A percentile compares a stretch with the other conserved stretches of the same genome.
Conservation (phyloP, 2,113 vertebrate species). For the Anseranas semipalmata region DNA sequence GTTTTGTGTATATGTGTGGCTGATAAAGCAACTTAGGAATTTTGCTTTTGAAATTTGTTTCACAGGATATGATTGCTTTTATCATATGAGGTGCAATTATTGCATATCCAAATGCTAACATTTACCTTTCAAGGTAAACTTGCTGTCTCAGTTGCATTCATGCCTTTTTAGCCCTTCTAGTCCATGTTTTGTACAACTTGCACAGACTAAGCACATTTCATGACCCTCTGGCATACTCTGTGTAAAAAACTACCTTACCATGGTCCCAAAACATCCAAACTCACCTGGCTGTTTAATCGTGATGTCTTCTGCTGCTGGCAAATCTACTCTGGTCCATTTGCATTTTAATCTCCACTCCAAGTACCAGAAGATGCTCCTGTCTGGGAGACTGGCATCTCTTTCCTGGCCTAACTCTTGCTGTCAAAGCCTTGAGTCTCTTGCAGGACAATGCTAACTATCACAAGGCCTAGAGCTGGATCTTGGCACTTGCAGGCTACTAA, state of each 20-base stretch:
- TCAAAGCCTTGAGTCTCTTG: not conserved
- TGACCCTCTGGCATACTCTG: not conserved
- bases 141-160: not conserved
- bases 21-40: not conserved
- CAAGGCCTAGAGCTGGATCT: not conserved
- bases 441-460: not conserved
- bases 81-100: not conserved
- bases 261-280: not conserved
- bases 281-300: not conserved
- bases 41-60: not conserved
- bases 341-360: not conserved
- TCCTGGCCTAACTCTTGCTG: not conserved
- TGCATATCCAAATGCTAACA: not conserved
- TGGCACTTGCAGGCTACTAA: not conserved
- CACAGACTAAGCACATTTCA: not conserved
- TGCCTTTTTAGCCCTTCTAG: not conserved
- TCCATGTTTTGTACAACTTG: not conserved
- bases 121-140: not conserved
- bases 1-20: too few species aligned
- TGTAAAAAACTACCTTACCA: not conserved
- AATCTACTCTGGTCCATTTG: not conserved
- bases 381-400: not conserved
- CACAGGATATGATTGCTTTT: not conserved
- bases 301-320: not conserved
- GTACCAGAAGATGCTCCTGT: not conserved